Base-by-base conservation (phyloP, 2,113 vertebrate genomes). In the Salminus brasiliensis region DNA sequence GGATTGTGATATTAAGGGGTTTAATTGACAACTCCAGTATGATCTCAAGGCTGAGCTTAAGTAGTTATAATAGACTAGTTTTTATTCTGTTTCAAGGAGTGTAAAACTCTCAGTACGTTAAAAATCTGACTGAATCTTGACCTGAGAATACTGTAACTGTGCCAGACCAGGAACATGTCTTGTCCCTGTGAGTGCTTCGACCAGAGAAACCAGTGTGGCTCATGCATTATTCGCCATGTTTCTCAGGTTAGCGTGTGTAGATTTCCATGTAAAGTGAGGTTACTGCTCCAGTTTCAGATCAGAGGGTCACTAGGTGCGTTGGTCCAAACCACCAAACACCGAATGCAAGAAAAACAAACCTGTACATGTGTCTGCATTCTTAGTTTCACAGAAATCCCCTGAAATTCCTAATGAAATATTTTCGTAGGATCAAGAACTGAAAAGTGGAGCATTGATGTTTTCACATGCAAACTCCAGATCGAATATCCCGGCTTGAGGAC, bases 251-350 rank as follows among this genome's bases (percentile, higher is more conserved):
- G 9, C 18, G 39, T 39, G 39, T 76, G 34, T 63, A 69, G 18
- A 16, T 72, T 81, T 84, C 39, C 72, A 87, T 83, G 81, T 85
- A 84, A 86, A 88, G 49, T 30, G 36, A 76, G 39, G 60, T 76
- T n/a, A 52, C 72, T 59, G 4, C 47, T 80, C 49, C 3, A 67
- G 68, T 76, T 49, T 79, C 66, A 49, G 32, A 59, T 52, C 4
- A 43, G 60, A 36, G 43, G 69, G 63, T 66, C 79, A 30, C 67
- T 41, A 5, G 49, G 49, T 47, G 2, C 21, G 16, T 29, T 45
- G 27, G 30, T 34, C 34, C 18, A 21, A 18, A 32, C 16, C 1
- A 21, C 29, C 60, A 23, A n/a, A n/a, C n/a, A 39, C 11, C 21
- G 4, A 66, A 66, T 10, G 23, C 21, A 55, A 55, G 4, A 32